Percentiles rank a stretch among this genome's conserved stretches.
These are phyloP conservation scores for Melanerpes formicivorus DNA, from an alignment of 2,113 vertebrate genomes.

Conservation along the genomic window DNA sequence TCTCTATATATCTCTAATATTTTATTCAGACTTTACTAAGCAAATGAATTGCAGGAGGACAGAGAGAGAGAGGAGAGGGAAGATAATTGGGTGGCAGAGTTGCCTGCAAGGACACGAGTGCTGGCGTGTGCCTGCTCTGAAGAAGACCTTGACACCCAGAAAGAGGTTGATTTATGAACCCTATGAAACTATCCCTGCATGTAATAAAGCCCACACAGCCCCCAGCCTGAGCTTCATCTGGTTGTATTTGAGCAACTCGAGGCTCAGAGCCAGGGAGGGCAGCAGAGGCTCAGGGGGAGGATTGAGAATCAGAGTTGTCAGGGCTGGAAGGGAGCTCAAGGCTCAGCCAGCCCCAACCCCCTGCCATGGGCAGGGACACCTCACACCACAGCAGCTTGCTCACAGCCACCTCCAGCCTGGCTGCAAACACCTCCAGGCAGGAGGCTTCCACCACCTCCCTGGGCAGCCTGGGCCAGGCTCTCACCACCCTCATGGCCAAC, in stretches of 20 bases:
- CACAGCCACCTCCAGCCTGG: too few relatives aligned
- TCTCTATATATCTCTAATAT: neutral
- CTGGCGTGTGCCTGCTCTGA: neutral
- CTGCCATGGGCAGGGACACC: too few relatives aligned
- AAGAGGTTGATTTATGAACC: slow-evolving; percentile 54
- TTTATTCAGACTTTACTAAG: neutral
- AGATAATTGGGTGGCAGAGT: neutral
- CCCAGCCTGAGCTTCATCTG: slow-evolving; percentile 10
- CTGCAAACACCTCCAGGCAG: too few relatives aligned
- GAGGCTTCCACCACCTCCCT: too few relatives aligned
- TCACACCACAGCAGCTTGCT: too few relatives aligned
- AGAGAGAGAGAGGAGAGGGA: neutral
- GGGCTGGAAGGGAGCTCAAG: too few relatives aligned
- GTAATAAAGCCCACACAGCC: slow-evolving; percentile 34
- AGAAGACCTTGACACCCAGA: slow-evolving; percentile 31
- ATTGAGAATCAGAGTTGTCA: neutral
- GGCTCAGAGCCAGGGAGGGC: neutral
- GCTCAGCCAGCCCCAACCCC: too few relatives aligned
- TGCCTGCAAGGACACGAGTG: slow-evolving; percentile 11
- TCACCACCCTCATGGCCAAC: too few relatives aligned
- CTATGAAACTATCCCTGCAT: slow-evolving; percentile 1
- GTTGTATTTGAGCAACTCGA: neutral
- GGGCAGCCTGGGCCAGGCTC: too few relatives aligned
- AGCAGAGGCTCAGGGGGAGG: neutral
- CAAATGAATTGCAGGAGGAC: neutral